Evolutionary conservation across 2,797 vertebrate species (phyloP).

Genomic region (Pogoniulus pusillus): DNA sequence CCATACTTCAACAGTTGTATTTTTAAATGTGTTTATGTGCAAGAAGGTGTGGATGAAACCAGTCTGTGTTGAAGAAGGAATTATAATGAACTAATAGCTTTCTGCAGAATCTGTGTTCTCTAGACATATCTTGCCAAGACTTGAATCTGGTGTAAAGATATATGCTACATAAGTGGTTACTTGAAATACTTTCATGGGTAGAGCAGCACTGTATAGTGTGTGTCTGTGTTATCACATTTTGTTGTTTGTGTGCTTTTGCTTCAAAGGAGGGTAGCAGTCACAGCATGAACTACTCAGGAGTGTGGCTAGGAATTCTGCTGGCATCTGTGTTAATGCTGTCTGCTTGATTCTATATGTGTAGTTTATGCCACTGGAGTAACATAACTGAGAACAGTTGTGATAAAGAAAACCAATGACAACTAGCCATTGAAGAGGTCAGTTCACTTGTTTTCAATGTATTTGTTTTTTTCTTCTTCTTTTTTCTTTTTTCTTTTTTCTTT

Average conservation of each 20-base stretch:
- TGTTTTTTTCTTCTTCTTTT: neutral
- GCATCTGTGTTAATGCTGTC: neutral
- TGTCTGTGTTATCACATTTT: neutral
- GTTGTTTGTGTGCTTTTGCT: neutral
- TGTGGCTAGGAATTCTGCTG: neutral
- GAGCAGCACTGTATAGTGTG: rapidly evolving
- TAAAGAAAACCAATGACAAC: neutral
- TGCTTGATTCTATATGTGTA: neutral
- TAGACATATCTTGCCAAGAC: neutral
- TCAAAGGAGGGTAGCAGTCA: neutral
- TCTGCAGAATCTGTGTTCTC: neutral
- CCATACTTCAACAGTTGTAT: neutral
- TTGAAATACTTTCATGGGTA: neutral
- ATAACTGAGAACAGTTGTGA: neutral
- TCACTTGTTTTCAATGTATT: neutral
- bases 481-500: too few species aligned
- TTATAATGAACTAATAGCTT: neutral
- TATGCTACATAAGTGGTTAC: neutral
- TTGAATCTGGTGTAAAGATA: neutral
- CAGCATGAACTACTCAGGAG: neutral
- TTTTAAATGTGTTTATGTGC: neutral
- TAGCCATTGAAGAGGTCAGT: neutral
- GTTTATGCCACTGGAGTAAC: too few species aligned
- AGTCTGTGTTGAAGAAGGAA: neutral
- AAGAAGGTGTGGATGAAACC: neutral